Base-by-base conservation (phyloP, 2,113 vertebrate species). In the Pristiophorus japonicus region DNA sequence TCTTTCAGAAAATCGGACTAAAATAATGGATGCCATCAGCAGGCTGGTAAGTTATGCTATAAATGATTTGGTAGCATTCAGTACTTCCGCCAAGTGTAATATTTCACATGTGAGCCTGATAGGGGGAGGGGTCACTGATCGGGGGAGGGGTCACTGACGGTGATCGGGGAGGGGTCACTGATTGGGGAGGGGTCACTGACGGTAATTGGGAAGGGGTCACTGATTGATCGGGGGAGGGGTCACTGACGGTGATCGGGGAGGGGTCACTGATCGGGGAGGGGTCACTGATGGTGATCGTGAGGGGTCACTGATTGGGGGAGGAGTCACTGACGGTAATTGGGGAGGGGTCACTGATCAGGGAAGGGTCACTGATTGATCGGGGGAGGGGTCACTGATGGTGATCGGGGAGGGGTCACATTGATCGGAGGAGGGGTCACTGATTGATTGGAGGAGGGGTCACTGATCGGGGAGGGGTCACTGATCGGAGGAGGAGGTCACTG, bases 1-100 rank as follows among this genome's bases (percentile, higher is more conserved):
- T 94, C 38, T 70, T 94, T 94, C 93, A 94, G 93, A 94, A 12
- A 70, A 94, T 67, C 93, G 93, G 42, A 70, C 22, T 18, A 94
- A 67, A 67, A 30, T 94, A 45, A 45, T 65, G 45, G 1, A 34
- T 4, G 7, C 14, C 22, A 14, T 94, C 27, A 51, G 20, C 66
- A 47, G 65, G 45, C 42, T 94, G 93, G 93, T 94, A 94, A 94
- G 93, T 94, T 94, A 24, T 47, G 8, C 70, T 51, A 5, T 70
- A 1, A 70, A 4, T 34, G 45, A 20, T 45, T 20, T 18, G n/a
- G 2, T 78, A 78, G n/a, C n/a, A 16, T 3, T 3, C 73, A 38
- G 2, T 42, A 42, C 42, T 38, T 45, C 4, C 14, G 42, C n/a
- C 78, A 42, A 6, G 78, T 18, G 3, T 38, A 38, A 22, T 38